Percentiles rank a stretch among this genome's conserved stretches.
These are phyloP conservation scores for Cryptoleucopteryx plumbea DNA, from an alignment of 2,113 vertebrate genomes.

Conservation along the genomic window DNA sequence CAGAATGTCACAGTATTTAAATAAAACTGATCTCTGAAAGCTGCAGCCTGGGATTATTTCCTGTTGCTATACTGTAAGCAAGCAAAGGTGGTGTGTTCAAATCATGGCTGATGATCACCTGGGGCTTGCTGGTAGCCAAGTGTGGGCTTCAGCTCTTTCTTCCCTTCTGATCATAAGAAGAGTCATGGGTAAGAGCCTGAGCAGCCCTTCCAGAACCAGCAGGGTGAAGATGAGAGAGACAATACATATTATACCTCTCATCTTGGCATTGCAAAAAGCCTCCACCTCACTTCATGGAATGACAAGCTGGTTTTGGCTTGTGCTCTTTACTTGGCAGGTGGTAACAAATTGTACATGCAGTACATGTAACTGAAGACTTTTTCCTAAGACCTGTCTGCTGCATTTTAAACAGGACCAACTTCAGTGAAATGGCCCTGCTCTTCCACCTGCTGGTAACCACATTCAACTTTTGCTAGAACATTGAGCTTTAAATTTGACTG, in stretches of 20 bases:
- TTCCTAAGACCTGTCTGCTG: background rate
- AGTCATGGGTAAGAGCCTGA: background rate
- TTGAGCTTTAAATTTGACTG: background rate
- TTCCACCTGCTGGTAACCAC: fast-evolving
- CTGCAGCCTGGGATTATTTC: background rate
- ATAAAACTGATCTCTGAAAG: background rate
- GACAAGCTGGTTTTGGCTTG: background rate
- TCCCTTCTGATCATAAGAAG: fast-evolving
- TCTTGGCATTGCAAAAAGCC: fast-evolving
- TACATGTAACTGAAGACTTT: background rate
- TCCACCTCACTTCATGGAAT: fast-evolving
- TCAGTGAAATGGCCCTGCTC: background rate
- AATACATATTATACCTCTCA: fast-evolving
- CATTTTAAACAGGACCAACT: background rate
- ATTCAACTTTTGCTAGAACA: too few species aligned
- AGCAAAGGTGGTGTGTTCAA: fast-evolving
- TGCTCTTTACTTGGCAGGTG: fast-evolving
- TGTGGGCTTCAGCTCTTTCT: background rate
- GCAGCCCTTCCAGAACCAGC: background rate
- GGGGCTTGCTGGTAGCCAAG: too few species aligned
- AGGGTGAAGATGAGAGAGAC: fast-evolving
- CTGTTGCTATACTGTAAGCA: background rate
- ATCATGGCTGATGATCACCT: fast-evolving
- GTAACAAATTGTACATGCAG: background rate
- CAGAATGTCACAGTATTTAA: background rate